Conservation (phyloP, 2,113 vertebrate species). For the Phyllopteryx taeniolatus region DNA sequence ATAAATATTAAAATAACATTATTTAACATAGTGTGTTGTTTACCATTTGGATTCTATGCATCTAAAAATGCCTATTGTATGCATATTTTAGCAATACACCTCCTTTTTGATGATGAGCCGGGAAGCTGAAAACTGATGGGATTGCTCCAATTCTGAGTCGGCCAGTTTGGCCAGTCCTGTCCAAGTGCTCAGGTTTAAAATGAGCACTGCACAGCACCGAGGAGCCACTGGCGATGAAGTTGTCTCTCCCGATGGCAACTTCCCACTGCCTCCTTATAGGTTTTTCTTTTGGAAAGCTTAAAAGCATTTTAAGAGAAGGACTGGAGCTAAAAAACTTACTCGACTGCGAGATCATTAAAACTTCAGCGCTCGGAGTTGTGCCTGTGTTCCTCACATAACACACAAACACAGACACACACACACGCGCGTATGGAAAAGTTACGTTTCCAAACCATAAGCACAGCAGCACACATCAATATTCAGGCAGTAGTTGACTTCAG, state of each 20-base stretch:
- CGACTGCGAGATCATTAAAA: no score
- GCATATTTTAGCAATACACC: neutral
- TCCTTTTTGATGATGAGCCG: slow-evolving; percentile 14
- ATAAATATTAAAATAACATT: neutral
- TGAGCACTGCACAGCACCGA: slow-evolving; percentile 34
- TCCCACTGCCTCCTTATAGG: slow-evolving; percentile 33
- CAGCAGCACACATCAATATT: no score
- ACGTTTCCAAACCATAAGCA: no score
- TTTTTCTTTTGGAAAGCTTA: slow-evolving; percentile 33
- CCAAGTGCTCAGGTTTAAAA: slow-evolving; percentile 32
- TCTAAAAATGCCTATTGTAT: no score
- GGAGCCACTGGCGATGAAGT: neutral
- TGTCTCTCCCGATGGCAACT: slow-evolving; percentile 4
- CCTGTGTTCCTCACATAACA: no score
- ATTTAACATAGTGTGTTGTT: neutral
- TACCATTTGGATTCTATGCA: neutral
- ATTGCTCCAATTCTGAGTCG: slow-evolving; percentile 25
- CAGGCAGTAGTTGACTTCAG: no score
- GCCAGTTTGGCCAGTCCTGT: slow-evolving; percentile 38
- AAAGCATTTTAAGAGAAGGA: no score
- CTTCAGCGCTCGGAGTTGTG: no score
- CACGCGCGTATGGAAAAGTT: no score
- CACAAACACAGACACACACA: no score
- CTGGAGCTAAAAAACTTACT: no score
- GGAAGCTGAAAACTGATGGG: slow-evolving; percentile 8